Evolutionary conservation across 2,113 vertebrate genomes (phyloP), one percentile per base, ranked within the genome.

Genomic region (Seriola quinqueradiata): DNA sequence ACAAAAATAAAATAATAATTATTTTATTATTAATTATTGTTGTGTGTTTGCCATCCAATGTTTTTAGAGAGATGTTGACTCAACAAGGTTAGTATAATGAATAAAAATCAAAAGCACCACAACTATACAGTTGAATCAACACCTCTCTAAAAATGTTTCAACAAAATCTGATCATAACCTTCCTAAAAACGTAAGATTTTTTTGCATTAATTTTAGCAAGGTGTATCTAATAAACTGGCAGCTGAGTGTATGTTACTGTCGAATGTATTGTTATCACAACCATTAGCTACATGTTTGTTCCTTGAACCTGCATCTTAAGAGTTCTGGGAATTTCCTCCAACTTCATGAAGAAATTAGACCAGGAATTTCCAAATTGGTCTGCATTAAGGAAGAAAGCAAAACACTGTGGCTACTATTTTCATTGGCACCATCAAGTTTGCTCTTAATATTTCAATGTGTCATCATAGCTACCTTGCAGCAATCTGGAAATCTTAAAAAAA

Each of bases 361-460:
- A 70, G 73, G 81, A 82, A 82, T 85, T 89, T 86, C 79, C 67
- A 81, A 71, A 86, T 61, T 77, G 82, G 59, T 40, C 19, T 61
- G 76, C 50, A 88, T 85, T 74, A 81, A 79, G 79, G 77, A 81
- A 42, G 52, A 87, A 77, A 73, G 75, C 12, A 61, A 70, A 76
- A 48, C 42, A 40, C 4, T 38, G n/a, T 54, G 70, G 72, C 48
- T 55, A 34, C 46, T 75, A 34, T 79, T 89, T 77, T 38, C 46
- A 23, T 13, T 83, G 71, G 76, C 61, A 77, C n/a, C 52, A 14
- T 69, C 52, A 44, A 46, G 25, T 59, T 70, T 48, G 66, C 50
- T 60, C 19, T 75, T 52, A 60, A 83, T 78, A 69, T 74, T 75
- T 82, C 57, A 46, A 23, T 60, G 65, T 75, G 50, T 83, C 79